These are phyloP conservation scores for Caenorhabditis becei DNA, from an alignment of 2,888 invertebrate genomes.

Conservation along the genomic window DNA sequence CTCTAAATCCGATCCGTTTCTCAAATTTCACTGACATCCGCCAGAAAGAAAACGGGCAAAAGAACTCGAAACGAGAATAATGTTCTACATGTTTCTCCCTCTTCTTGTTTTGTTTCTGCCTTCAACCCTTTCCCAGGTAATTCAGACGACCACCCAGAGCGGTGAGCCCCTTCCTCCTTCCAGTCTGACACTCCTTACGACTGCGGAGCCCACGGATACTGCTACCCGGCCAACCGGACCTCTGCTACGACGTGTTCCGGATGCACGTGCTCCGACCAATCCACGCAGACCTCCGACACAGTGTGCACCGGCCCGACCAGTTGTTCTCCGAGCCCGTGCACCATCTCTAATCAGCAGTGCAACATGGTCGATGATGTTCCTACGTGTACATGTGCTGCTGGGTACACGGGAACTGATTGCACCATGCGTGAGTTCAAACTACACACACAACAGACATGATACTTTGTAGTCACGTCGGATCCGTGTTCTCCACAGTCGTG, in stretches of 20 bases:
- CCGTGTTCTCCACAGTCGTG: slow-evolving; percentile 54
- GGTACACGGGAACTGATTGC: slow-evolving; percentile 63
- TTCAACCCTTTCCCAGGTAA: slow-evolving; percentile 33
- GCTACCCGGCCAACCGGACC: slow-evolving; percentile 53
- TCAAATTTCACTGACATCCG: slow-evolving; percentile 24
- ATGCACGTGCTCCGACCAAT: slow-evolving; percentile 51
- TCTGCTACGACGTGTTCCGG: slow-evolving; percentile 41
- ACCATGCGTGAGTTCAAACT: slow-evolving; percentile 40
- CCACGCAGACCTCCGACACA: slow-evolving; percentile 53
- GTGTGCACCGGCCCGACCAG: slow-evolving; percentile 39
- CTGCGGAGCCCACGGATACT: slow-evolving; percentile 59
- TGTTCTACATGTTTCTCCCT: slow-evolving; percentile 6
- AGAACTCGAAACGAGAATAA: too few species aligned
- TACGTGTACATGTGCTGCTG: slow-evolving; percentile 59
- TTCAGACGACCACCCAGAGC: background rate
- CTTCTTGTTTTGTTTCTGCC: slow-evolving; percentile 5
- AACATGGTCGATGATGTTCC: slow-evolving; percentile 46
- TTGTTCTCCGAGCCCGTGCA: slow-evolving; percentile 57
- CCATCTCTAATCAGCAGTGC: slow-evolving; percentile 52
- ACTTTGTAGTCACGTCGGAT: slow-evolving; percentile 50
- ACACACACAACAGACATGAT: too few species aligned
- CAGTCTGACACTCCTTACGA: slow-evolving; percentile 50
- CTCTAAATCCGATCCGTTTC: slow-evolving; percentile 7
- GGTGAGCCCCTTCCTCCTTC: background rate
- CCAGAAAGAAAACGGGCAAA: background rate